Conservation (phyloP, 1,140 invertebrate genomes). For the Vanessa tameamea region DNA sequence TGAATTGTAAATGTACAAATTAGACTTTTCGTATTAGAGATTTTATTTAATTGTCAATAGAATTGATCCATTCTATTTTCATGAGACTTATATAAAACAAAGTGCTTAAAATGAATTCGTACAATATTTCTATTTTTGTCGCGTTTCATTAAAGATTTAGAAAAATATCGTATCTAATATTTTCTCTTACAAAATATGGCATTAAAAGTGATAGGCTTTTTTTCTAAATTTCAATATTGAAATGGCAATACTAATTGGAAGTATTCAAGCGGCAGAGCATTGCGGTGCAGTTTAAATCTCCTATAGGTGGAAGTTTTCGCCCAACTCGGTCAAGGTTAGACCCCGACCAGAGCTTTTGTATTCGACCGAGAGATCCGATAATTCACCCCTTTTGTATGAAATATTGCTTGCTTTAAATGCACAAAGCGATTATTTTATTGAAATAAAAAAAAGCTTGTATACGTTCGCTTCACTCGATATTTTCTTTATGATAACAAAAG, state of each 20-base stretch:
- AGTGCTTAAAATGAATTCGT: no score
- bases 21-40: no score
- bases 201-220: not conserved
- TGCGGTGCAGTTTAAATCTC: constrained; percentile 46
- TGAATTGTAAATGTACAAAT: no score
- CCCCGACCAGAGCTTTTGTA: constrained; percentile 70
- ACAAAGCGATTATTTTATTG: constrained; percentile 12
- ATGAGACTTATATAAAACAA: no score
- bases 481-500: not conserved
- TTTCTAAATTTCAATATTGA: constrained; percentile 30
- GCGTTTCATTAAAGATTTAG: no score
- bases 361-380: constrained; percentile 56
- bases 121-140: no score
- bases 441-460: not conserved
- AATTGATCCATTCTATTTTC: no score
- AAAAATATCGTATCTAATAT: no score
- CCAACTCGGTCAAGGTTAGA: constrained; percentile 70
- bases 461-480: not conserved
- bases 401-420: constrained; percentile 43
- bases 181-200: no score
- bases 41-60: no score
- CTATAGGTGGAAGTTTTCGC: constrained; percentile 49
- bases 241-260: constrained; percentile 38
- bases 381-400: constrained; percentile 59
- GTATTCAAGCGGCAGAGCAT: constrained; percentile 28